phyloP scores from a whole-genome alignment of 2,888 invertebrate genomes.

The Sialis lutaria region DNA sequence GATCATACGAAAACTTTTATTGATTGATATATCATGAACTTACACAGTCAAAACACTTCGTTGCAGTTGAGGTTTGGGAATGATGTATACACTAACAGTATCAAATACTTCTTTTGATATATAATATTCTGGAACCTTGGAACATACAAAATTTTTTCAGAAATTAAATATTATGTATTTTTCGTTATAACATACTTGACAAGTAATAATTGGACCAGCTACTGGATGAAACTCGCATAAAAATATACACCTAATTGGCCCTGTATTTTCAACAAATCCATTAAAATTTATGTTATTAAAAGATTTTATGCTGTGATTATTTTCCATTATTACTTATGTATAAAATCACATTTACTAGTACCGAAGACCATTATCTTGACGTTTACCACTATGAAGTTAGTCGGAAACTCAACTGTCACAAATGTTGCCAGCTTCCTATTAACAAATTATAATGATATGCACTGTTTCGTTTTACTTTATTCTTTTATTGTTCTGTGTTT shows the following conservation, averaged over 20 bases:
- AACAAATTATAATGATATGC: no score
- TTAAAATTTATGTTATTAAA: no score
- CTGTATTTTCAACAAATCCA: conserved; percentile 35
- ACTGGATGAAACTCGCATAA: conserved; percentile 61
- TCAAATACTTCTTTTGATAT: conserved; percentile 89
- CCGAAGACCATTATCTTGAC: no score
- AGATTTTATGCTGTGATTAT: no score
- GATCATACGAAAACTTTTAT: neutral
- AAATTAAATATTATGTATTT: neutral
- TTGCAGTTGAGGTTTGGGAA: conserved; percentile 85
- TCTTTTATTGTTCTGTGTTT: no score
- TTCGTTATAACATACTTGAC: conserved; percentile 42
- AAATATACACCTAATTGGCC: conserved; percentile 67
- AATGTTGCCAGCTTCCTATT: no score
- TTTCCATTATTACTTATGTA: no score
- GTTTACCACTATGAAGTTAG: no score
- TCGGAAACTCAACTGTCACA: no score
- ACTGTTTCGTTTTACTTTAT: no score
- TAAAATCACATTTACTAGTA: no score
- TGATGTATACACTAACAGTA: conserved; percentile 84
- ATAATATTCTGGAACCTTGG: conserved; percentile 72
- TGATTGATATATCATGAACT: conserved; percentile 21
- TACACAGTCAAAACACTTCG: conserved; percentile 81
- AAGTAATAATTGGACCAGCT: conserved; percentile 69
- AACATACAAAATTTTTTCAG: conserved; percentile 14